Conservation (phyloP, 1,140 invertebrate genomes). For the Dolichoris vasculosae region DNA sequence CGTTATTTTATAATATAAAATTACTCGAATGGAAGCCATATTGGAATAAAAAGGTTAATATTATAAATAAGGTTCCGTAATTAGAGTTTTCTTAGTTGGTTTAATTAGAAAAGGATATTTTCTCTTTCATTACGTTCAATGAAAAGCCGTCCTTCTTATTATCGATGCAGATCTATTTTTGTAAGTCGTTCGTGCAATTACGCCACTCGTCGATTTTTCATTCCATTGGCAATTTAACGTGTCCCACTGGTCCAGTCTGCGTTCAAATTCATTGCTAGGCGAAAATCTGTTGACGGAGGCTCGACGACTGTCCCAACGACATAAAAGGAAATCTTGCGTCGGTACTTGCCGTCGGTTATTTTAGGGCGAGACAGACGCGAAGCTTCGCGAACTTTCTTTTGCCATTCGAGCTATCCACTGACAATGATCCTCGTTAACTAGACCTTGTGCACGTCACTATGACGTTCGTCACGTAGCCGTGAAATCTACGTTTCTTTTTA, state of each 20-base stretch:
- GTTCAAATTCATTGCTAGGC: slow-evolving; percentile 64
- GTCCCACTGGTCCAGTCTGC: slow-evolving; percentile 68
- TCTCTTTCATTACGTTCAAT: background rate
- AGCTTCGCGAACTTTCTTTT: slow-evolving; percentile 51
- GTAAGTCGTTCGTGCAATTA: background rate
- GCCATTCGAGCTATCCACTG: background rate
- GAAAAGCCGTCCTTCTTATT: background rate
- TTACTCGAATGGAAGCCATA: too few species aligned
- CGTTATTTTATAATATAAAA: too few species aligned
- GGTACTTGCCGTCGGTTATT: slow-evolving; percentile 52
- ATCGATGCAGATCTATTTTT: slow-evolving; percentile 9
- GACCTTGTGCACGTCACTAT: slow-evolving; percentile 36
- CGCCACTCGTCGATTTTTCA: slow-evolving; percentile 58
- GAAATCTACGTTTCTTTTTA: slow-evolving; percentile 29
- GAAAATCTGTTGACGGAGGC: slow-evolving; percentile 51
- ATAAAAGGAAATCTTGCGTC: slow-evolving; percentile 61
- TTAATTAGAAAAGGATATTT: background rate
- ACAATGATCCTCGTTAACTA: slow-evolving; percentile 40
- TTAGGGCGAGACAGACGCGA: slow-evolving; percentile 37
- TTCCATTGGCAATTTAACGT: slow-evolving; percentile 52
- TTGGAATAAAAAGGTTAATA: too few species aligned
- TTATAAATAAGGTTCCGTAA: too few species aligned
- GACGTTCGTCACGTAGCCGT: slow-evolving; percentile 14
- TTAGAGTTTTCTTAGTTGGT: too few species aligned
- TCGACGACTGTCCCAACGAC: slow-evolving; percentile 40